These are phyloP conservation scores for Mionectes macconnelli DNA, from an alignment of 2,113 vertebrate species.

Conservation along the genomic window DNA sequence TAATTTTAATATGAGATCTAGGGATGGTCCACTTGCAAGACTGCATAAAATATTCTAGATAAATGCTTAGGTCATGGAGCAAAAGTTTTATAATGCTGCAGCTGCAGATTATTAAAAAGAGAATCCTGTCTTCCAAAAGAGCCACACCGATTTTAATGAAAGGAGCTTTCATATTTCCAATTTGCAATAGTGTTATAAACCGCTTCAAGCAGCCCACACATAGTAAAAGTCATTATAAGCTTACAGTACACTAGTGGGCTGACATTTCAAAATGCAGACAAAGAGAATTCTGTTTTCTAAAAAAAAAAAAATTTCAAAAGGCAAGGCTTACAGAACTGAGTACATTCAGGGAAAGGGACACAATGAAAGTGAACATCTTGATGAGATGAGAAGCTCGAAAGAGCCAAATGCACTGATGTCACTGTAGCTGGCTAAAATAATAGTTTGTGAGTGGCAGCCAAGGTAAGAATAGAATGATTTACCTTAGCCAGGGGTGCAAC, in stretches of 20 bases:
- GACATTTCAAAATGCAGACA: slow-evolving; percentile 64
- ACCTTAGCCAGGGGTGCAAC: not conserved
- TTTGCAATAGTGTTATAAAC: slow-evolving; percentile 36
- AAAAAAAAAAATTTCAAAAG: slow-evolving; percentile 5
- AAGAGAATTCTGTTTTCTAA: slow-evolving; percentile 41
- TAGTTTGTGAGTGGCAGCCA: not conserved
- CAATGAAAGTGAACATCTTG: not conserved
- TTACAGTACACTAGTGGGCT: slow-evolving; percentile 43
- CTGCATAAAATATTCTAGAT: not conserved
- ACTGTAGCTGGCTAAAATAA: not conserved
- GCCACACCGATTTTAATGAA: slow-evolving; percentile 31
- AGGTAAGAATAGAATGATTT: not conserved
- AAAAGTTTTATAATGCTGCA: slow-evolving; percentile 46
- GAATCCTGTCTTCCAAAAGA: slow-evolving; percentile 54
- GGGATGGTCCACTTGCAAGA: not conserved
- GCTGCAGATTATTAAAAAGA: slow-evolving; percentile 41
- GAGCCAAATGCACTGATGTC: not conserved
- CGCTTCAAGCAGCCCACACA: slow-evolving; percentile 36
- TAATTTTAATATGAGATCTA: not conserved
- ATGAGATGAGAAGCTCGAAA: not conserved
- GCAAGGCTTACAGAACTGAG: not conserved
- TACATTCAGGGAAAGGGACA: not conserved
- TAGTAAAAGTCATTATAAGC: slow-evolving; percentile 38
- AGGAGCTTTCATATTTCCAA: slow-evolving; percentile 55
- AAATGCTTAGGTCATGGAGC: slow-evolving; percentile 33